Evolutionary conservation across 92 coral and sea anemone species (phyloP).

Genomic region (Phenganax subtilis): DNA sequence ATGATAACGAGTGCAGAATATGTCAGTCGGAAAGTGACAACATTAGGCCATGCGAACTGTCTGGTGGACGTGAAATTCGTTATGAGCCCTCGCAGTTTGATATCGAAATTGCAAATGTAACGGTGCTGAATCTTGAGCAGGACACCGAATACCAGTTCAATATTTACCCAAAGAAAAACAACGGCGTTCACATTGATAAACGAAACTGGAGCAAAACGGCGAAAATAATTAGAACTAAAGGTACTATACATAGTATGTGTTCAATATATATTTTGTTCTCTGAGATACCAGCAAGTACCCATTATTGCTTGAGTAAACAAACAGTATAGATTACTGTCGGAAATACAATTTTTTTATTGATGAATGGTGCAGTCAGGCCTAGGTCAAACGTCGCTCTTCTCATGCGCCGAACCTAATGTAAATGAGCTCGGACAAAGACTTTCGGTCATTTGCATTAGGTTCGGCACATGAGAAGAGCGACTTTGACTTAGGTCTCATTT

Average conservation of each 20-base stretch:
- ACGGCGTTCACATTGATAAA: background rate
- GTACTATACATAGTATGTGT: background rate
- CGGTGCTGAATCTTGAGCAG: constrained; percentile 51
- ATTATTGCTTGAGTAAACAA: too few species aligned
- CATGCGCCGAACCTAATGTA: background rate
- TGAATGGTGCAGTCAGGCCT: too few species aligned
- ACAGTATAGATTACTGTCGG: too few species aligned
- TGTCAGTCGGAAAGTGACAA: constrained; percentile 38
- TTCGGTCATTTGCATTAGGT: background rate
- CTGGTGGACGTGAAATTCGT: constrained; percentile 39
- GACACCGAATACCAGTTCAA: constrained; percentile 52
- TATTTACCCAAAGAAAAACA: constrained; percentile 57
- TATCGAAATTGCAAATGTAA: constrained; percentile 41
- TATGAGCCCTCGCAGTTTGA: constrained; percentile 50
- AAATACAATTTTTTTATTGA: too few species aligned
- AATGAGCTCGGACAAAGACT: background rate
- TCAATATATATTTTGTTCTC: too few species aligned
- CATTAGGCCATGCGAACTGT: background rate
- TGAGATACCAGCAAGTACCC: too few species aligned
- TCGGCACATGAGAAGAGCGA: background rate
- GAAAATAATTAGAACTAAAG: constrained; percentile 18
- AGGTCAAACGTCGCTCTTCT: too few species aligned
- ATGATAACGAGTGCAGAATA: constrained; percentile 56
- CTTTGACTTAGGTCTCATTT: background rate
- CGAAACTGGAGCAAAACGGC: background rate